These are phyloP conservation scores for Cyrtodaria siliqua DNA, from an alignment of 2,888 invertebrate genomes.

Conservation along the genomic window DNA sequence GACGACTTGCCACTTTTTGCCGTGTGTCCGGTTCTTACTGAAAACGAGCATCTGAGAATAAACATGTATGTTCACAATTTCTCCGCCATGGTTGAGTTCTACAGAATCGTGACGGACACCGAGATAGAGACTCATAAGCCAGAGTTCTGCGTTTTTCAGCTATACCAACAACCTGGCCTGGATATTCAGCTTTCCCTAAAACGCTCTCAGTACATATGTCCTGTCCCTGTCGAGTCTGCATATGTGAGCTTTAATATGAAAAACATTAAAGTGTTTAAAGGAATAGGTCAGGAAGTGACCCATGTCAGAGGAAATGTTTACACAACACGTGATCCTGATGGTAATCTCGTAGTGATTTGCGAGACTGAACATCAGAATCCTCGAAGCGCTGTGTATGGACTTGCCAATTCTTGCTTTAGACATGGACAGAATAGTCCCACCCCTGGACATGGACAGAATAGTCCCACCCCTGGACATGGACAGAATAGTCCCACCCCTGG, in stretches of 20 bases:
- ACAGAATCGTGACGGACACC: constrained; percentile 74
- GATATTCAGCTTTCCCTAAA: constrained; percentile 77
- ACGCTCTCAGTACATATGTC: constrained; percentile 71
- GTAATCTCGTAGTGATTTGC: constrained; percentile 72
- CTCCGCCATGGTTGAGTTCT: constrained; percentile 79
- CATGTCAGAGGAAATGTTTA: constrained; percentile 61
- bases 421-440: too few relatives aligned
- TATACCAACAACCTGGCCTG: constrained; percentile 67
- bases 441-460: too few relatives aligned
- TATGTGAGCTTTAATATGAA: constrained; percentile 73
- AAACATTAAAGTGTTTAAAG: constrained; percentile 64
- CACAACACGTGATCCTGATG: constrained; percentile 75
- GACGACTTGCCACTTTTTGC: constrained; percentile 77
- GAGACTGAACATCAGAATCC: constrained; percentile 38
- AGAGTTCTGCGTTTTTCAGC: constrained; percentile 78
- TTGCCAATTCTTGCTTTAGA: constrained; percentile 40
- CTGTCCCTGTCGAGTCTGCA: constrained; percentile 66
- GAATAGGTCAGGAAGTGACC: constrained; percentile 22
- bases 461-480: neutral
- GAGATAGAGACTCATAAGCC: constrained; percentile 79
- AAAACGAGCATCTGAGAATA: constrained; percentile 74
- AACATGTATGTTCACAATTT: constrained; percentile 75
- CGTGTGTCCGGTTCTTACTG: constrained; percentile 72
- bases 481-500: neutral
- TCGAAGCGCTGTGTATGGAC: constrained; percentile 11